phyloP scores from a whole-genome alignment of 2,113 vertebrate genomes.

The Empidonax traillii region DNA sequence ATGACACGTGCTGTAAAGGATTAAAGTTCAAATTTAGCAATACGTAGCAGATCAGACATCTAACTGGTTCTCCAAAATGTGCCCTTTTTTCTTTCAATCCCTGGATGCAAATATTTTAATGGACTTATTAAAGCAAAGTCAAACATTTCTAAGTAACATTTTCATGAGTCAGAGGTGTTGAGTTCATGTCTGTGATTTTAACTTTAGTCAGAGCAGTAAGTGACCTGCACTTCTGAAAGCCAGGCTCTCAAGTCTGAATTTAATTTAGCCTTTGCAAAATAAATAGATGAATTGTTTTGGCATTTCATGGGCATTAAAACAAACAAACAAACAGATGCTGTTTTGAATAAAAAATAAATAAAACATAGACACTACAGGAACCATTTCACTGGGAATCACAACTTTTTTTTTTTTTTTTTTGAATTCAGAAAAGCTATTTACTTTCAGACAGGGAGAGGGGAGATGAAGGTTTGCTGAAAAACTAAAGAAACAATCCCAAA shows the following conservation, averaged over 20 bases:
- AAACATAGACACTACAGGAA: conserved; percentile 1
- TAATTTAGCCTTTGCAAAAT: neutral
- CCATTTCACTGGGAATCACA: neutral
- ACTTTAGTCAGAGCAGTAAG: neutral
- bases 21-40: neutral
- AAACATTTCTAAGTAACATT: neutral
- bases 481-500: neutral
- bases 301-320: neutral
- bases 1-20: neutral
- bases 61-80: neutral
- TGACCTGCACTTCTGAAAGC: conserved; percentile 16
- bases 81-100: neutral
- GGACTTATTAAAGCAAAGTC: neutral
- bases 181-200: conserved; percentile 22
- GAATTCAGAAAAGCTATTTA: neutral
- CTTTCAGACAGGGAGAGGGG: neutral
- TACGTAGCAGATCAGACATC: neutral
- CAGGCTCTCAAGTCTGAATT: neutral
- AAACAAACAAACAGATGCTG: conserved; percentile 55
- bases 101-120: neutral
- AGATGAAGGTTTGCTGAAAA: neutral
- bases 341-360: conserved; percentile 48
- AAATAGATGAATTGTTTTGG: conserved; percentile 26
- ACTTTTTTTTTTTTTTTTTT: neutral
- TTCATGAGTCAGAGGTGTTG: neutral